phyloP scores from a whole-genome alignment of 2,113 vertebrate genomes.

The Meleagris gallopavo region DNA sequence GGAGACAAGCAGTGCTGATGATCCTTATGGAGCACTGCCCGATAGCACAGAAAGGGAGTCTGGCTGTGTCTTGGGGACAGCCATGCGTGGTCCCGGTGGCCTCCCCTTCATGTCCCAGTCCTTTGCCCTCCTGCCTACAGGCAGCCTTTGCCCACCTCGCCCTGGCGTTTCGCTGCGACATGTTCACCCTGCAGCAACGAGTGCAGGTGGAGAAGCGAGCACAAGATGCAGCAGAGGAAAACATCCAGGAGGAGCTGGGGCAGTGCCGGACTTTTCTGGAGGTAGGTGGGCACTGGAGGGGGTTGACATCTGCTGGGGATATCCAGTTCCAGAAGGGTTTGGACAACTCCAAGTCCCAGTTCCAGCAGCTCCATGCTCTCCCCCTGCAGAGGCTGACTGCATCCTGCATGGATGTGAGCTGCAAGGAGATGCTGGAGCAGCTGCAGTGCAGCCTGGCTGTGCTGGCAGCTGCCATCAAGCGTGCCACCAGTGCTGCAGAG shows the following conservation, averaged over 20 bases:
- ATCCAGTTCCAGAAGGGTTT: not conserved
- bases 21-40: not conserved
- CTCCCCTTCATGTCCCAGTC: not conserved
- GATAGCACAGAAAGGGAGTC: not conserved
- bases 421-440: conserved; percentile 77
- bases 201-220: conserved; percentile 86
- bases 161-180: conserved; percentile 84
- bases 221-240: conserved; percentile 84
- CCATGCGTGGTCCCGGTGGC: fast-evolving
- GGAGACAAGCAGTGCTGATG: not conserved
- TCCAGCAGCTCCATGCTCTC: not conserved
- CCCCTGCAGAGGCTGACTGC: conserved; percentile 75
- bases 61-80: not conserved
- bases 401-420: conserved; percentile 74
- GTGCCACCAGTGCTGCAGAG: conserved; percentile 81
- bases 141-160: conserved; percentile 83
- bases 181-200: conserved; percentile 85
- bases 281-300: conserved; percentile 65
- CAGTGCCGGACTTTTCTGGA: conserved; percentile 81
- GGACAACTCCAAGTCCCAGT: not conserved
- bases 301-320: not conserved
- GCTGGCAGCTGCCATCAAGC: conserved; percentile 74
- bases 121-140: conserved; percentile 31
- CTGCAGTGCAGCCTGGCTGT: conserved; percentile 81
- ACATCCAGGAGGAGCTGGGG: conserved; percentile 84